Conservation (phyloP, 2,888 invertebrate genomes). For the Syrphus vitripennis region DNA sequence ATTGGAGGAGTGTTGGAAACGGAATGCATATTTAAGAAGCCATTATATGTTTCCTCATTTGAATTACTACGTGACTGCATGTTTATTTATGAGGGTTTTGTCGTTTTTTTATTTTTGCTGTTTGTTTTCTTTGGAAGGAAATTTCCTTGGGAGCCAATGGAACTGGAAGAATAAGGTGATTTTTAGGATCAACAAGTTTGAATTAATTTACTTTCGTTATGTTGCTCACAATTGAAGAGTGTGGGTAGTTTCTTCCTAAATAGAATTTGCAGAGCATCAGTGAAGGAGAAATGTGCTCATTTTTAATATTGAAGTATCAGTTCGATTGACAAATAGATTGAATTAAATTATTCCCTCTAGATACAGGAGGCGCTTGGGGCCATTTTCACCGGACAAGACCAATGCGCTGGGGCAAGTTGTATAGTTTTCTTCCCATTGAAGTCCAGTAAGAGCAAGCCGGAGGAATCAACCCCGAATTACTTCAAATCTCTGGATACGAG, state of each 20-base stretch:
- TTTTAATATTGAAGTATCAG: too few relatives aligned
- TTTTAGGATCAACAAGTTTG: background rate
- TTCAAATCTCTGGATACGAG: background rate
- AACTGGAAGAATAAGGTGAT: background rate
- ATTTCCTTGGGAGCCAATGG: background rate
- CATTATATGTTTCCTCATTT: background rate
- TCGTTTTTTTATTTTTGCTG: background rate
- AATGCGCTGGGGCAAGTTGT: too few relatives aligned
- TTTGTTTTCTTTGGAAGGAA: background rate
- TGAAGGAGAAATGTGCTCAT: background rate
- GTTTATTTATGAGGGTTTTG: background rate
- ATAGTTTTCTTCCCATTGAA: too few relatives aligned
- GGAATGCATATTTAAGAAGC: conserved; percentile 2
- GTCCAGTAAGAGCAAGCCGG: too few relatives aligned
- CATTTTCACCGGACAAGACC: too few relatives aligned
- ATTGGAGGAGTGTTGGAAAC: background rate
- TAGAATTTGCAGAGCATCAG: background rate
- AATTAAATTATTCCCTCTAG: too few relatives aligned
- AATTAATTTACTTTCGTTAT: background rate
- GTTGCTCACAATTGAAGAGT: background rate
- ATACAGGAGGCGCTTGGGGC: too few relatives aligned
- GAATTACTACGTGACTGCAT: background rate
- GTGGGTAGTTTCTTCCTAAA: too few relatives aligned
- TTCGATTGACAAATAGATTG: too few relatives aligned
- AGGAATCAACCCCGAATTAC: background rate